Percentiles rank a stretch among this genome's conserved stretches.
These are phyloP conservation scores for Macrosoma leucophasiata DNA, from an alignment of 2,888 invertebrate species.

Conservation along the genomic window DNA sequence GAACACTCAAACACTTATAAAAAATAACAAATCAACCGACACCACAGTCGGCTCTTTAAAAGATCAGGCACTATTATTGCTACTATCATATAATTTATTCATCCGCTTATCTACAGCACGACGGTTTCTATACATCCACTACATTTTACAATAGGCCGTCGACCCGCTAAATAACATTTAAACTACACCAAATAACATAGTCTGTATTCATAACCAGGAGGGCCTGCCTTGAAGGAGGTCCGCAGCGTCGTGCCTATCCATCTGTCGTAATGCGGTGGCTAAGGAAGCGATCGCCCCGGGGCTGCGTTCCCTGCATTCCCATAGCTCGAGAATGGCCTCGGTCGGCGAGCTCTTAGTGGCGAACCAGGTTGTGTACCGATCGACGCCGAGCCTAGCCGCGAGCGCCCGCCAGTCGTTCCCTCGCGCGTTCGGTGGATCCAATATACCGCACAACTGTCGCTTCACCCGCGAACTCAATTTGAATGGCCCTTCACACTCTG, in stretches of 20 bases:
- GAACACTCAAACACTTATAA: constrained; percentile 66
- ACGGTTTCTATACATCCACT: constrained; percentile 68
- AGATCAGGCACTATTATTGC: constrained; percentile 75
- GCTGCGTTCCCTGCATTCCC: constrained; percentile 94
- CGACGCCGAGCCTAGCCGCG: constrained; percentile 93
- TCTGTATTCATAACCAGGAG: constrained; percentile 63
- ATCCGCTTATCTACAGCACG: constrained; percentile 67
- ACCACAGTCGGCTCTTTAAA: constrained; percentile 57
- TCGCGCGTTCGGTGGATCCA: constrained; percentile 94
- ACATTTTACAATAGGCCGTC: constrained; percentile 65
- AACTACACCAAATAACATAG: constrained; percentile 37
- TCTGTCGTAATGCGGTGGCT: constrained; percentile 57
- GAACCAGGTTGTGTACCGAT: constrained; percentile 97
- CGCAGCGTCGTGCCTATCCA: constrained; percentile 66
- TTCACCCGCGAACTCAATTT: constrained; percentile 76
- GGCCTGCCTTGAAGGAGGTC: constrained; percentile 62
- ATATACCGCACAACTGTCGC: constrained; percentile 75
- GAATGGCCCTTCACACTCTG: constrained; percentile 78
- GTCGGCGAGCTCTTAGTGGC: constrained; percentile 98
- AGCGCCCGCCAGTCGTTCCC: constrained; percentile 98
- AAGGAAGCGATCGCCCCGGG: constrained; percentile 88
- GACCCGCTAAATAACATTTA: constrained; percentile 67
- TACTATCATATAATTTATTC: constrained; percentile 68
- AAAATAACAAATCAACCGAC: constrained; percentile 62
- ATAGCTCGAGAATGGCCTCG: constrained; percentile 95